Evolutionary conservation across 2,113 vertebrate species (phyloP), one percentile per base, ranked within the genome.

Genomic region (Podarcis cretensis): DNA sequence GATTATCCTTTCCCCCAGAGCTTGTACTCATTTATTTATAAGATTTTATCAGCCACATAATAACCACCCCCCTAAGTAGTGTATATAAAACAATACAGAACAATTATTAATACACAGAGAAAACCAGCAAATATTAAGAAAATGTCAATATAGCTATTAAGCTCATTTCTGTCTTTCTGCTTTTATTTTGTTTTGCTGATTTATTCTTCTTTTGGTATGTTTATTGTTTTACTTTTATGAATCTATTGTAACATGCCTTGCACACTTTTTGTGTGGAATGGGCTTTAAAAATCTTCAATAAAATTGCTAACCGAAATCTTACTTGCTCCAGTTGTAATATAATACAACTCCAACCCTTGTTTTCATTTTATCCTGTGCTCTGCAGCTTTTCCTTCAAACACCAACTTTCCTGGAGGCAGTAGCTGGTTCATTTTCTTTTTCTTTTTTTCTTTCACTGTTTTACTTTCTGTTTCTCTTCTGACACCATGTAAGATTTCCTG

Each of bases 401-500:
- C 25, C 43, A 73, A n/a, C 43, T 73, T 81, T 35, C 40, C 65
- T 81, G 77, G 68, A 40, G 43, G 63, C 32, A 27, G 1, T 20
- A 40, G 14, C 23, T 35, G 40, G 27, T 54, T 14, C 59, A 32
- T 32, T 48, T 54, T 54, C 48, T 48, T 48, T 48, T 48, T 10
- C 48, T 10, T 54, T 54, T 77, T n/a, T 40, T 54, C 1, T 54
- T 77, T 40, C 30, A 3, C n/a, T 54, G 63, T 79, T 81, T 87
- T 74, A 63, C 78, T 87, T 87, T 87, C 78, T 81, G 23, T 87
- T 87, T 81, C 54, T 59, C 77, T 87, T 71, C 68, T 37, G 25
- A 35, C 43, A 59, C 48, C 57, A 35, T 40, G 32, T 43, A 76
- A 86, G 75, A 76, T 78, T 86, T 74, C 59, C 78, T 81, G 27